Percentiles rank a stretch among this genome's conserved stretches.
phyloP scores from a whole-genome alignment of 2,888 invertebrate genomes.

The Lithophane semibrunnea region DNA sequence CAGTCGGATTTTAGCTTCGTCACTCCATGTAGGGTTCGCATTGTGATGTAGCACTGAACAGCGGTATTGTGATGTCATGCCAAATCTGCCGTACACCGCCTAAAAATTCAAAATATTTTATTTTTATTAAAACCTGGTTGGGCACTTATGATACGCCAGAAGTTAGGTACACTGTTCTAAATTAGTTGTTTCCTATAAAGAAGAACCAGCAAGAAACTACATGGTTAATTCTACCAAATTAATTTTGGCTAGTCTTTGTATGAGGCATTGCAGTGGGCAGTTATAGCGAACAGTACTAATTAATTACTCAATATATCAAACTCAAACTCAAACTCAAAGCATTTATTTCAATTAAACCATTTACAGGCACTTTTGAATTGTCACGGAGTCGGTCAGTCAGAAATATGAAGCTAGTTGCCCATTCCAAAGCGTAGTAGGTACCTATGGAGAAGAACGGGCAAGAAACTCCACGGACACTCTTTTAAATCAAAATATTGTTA shows the following conservation, averaged over 20 bases:
- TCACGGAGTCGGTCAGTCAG: no score
- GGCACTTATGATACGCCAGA: not conserved
- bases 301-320: no score
- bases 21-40: conserved; percentile 97
- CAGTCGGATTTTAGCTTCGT: conserved; percentile 97
- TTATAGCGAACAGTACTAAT: no score
- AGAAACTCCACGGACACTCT: no score
- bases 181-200: not conserved
- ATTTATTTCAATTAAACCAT: no score
- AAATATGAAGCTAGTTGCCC: no score
- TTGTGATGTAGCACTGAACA: conserved; percentile 97
- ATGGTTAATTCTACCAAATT: not conserved
- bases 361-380: no score
- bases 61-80: conserved; percentile 92
- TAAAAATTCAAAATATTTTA: conserved; percentile 57
- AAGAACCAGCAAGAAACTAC: not conserved
- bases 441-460: no score
- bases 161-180: no score
- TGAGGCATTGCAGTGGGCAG: not conserved
- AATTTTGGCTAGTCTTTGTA: not conserved
- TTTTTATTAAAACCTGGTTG: not conserved
- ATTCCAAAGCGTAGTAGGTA: no score
- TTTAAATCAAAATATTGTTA: no score
- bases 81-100: conserved; percentile 86
- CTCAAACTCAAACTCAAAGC: no score